Evolutionary conservation across 2,113 vertebrate genomes (phyloP).

Genomic region (Sisor rabdophorus): DNA sequence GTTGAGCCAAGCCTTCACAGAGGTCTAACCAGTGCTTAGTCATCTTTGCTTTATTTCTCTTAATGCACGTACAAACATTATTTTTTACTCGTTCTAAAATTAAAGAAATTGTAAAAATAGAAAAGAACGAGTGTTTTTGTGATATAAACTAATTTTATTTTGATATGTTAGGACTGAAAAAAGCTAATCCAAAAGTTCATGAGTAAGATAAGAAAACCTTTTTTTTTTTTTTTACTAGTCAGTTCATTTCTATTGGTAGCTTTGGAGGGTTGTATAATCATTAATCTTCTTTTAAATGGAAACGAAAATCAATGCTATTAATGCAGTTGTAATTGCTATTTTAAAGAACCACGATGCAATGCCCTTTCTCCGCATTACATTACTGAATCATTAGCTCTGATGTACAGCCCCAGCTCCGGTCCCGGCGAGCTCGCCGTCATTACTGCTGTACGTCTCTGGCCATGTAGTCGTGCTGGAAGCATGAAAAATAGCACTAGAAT

Average conservation of each 20-base stretch:
- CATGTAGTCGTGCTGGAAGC: not conserved
- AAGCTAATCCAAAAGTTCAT: not conserved
- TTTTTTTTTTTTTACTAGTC: not conserved
- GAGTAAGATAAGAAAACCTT: not conserved
- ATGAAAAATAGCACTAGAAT: not conserved
- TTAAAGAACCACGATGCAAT: not conserved
- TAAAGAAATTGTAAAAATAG: too few relatives aligned
- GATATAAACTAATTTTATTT: slow-evolving; percentile 3
- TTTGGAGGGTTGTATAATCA: not conserved
- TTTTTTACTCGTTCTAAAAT: too few relatives aligned
- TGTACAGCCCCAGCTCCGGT: too few relatives aligned
- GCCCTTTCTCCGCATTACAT: too few relatives aligned
- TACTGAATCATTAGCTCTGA: too few relatives aligned
- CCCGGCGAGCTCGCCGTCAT: too few relatives aligned
- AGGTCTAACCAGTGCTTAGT: too few relatives aligned
- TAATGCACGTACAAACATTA: too few relatives aligned
- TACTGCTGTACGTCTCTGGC: too few relatives aligned
- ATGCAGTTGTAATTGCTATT: not conserved
- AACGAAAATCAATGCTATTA: not conserved
- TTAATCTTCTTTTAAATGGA: not conserved
- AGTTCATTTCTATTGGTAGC: not conserved
- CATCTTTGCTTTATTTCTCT: too few relatives aligned
- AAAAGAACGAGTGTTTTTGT: too few relatives aligned
- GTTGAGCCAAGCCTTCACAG: too few relatives aligned
- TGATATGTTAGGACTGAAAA: not conserved